Evolutionary conservation across 2,113 vertebrate genomes (phyloP), one percentile per base, ranked within the genome.

Genomic region (Clinocottus analis): DNA sequence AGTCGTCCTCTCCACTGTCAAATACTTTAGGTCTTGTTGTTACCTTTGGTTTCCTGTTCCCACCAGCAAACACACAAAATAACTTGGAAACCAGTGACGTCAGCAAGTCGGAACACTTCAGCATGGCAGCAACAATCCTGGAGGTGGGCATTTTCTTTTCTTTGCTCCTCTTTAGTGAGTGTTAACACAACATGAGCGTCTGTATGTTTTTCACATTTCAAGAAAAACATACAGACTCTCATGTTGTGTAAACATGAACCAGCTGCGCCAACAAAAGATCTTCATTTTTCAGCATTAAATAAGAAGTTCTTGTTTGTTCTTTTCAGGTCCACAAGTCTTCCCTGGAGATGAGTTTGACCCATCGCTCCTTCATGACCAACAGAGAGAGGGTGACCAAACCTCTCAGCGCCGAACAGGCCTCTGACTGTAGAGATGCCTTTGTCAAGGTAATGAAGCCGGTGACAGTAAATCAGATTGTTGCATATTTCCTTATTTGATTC

Each of bases 51-150:
- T 71, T 21, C 58, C 9, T 74, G 19, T 70, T 72, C 29, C 21
- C 61, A 69, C n/a, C 80, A 99, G 98, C 93, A 63, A 92, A 93
- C 0, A 90, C 94, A 56, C 82, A 93, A 0, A 94, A 96, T 41
- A 97, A 99, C 87, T 72, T 98, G 94, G 98, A 99, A 59, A 95
- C 95, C 77, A 97, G 95, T 3, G 94, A 96, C 0, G 93, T 99
- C 72, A 85, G 89, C 81, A 93, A 95, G 53, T 97, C 96, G 0
- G 80, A 91, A 4, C 90, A 97, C 87, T 96, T 98, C 58, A 94
- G 88, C 43, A 60, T 89, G 0, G 92, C 93, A 17, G 91, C 94
- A 19, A 94, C 95, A 23, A 25, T 98, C 0, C 90, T 99, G 45
- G 95, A 97, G 97, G 98, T 98, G 94, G 39, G 45, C 27, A 7